Evolutionary conservation across 2,888 invertebrate genomes (phyloP).

Genomic region (Eupithecia pulchellata): DNA sequence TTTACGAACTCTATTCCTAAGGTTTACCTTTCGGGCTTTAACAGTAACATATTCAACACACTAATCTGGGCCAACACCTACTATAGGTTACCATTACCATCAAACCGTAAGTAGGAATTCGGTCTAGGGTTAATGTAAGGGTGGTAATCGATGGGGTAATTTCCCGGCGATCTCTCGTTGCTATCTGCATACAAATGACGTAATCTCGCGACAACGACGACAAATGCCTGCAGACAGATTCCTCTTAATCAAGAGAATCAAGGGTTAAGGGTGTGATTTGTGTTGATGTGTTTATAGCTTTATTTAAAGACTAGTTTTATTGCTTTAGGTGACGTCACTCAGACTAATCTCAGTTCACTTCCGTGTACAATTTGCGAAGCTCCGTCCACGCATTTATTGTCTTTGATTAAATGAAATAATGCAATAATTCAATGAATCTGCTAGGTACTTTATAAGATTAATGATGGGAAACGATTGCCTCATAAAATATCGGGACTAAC

Average conservation of each 20-base stretch:
- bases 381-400: too few species aligned
- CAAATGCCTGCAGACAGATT: constrained; percentile 69
- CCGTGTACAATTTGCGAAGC: too few species aligned
- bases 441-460: too few species aligned
- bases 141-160: constrained; percentile 79
- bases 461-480: too few species aligned
- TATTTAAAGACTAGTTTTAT: background rate
- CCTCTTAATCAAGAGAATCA: constrained; percentile 33
- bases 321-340: background rate
- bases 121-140: constrained; percentile 15
- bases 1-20: background rate
- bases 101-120: constrained; percentile 16
- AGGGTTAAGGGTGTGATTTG: constrained; percentile 7
- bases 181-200: constrained; percentile 81
- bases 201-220: constrained; percentile 80
- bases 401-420: too few species aligned
- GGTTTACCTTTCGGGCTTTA: background rate
- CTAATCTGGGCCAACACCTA: background rate
- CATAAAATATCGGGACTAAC: too few species aligned
- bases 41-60: background rate
- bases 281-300: background rate
- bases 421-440: too few species aligned
- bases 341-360: background rate
- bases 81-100: constrained; percentile 5
- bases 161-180: constrained; percentile 74